A percentile compares a stretch with the other conserved stretches of the same genome.
phyloP scores from a whole-genome alignment of 1,140 invertebrate genomes.

The Stegodyphus mimosarum region DNA sequence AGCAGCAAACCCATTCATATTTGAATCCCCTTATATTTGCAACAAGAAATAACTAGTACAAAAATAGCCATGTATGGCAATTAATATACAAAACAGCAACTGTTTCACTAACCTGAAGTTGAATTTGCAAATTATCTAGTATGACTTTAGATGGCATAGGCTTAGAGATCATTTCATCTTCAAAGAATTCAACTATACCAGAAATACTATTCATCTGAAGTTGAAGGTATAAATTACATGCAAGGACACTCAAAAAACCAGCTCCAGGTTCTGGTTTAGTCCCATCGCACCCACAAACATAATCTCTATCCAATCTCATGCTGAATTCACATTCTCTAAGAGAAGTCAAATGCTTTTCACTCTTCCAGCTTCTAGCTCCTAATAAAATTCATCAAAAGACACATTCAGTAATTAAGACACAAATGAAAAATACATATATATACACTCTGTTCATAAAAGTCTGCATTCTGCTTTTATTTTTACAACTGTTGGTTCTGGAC shows the following conservation, averaged over 20 bases:
- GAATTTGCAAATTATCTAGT: slow-evolving; percentile 50
- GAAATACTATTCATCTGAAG: slow-evolving; percentile 56
- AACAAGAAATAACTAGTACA: too few species aligned
- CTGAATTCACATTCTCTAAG: slow-evolving; percentile 46
- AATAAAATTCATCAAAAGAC: not conserved
- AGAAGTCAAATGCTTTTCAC: slow-evolving; percentile 5
- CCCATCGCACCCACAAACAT: not conserved
- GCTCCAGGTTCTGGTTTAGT: not conserved
- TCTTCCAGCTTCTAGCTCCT: slow-evolving; percentile 56
- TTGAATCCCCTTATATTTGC: too few species aligned
- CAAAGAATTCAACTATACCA: slow-evolving; percentile 51
- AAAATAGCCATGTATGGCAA: not conserved
- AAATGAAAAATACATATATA: too few species aligned
- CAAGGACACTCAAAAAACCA: slow-evolving; percentile 50
- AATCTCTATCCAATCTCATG: slow-evolving; percentile 49
- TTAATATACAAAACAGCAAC: not conserved
- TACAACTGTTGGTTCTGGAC: too few species aligned
- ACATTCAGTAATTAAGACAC: too few species aligned
- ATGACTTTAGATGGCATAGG: slow-evolving; percentile 54
- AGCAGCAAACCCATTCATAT: too few species aligned
- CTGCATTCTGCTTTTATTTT: too few species aligned
- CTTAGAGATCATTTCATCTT: slow-evolving; percentile 55
- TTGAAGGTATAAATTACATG: slow-evolving; percentile 45
- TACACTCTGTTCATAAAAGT: too few species aligned
- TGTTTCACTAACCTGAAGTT: slow-evolving; percentile 42